Percentiles rank a stretch among this genome's conserved stretches.
These are phyloP conservation scores for Gambusia yucatana DNA, from an alignment of 2,797 vertebrate genomes.

Conservation along the genomic window DNA sequence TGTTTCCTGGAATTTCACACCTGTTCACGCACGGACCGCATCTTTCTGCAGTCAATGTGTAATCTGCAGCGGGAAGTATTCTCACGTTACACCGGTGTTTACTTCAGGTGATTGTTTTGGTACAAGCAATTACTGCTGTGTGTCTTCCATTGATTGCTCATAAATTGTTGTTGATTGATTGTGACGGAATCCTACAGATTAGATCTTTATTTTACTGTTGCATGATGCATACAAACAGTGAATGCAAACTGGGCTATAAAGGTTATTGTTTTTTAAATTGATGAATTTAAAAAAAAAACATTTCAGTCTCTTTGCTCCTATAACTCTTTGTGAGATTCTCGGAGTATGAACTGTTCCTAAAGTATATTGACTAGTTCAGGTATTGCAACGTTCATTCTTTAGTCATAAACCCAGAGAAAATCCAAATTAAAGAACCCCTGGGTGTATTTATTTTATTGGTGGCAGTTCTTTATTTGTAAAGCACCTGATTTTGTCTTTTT, in stretches of 20 bases:
- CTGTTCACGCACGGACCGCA: conserved; percentile 44
- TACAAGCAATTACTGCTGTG: not conserved
- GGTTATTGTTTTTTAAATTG: not conserved
- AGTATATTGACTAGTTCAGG: not conserved
- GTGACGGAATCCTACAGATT: not conserved
- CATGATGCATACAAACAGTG: not conserved
- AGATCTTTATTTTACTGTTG: not conserved
- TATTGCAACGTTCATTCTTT: not conserved
- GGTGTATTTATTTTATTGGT: not conserved
- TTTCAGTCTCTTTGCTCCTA: not conserved
- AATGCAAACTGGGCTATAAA: not conserved
- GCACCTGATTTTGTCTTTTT: not conserved
- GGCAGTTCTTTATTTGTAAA: not conserved
- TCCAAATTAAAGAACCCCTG: not conserved
- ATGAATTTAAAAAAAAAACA: not conserved
- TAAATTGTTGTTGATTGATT: not conserved
- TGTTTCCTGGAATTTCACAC: conserved; percentile 23
- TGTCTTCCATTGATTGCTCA: not conserved
- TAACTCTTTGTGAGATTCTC: not conserved
- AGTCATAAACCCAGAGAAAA: not conserved
- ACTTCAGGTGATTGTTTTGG: conserved; percentile 6
- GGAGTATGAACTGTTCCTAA: not conserved
- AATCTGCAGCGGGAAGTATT: conserved; percentile 30
- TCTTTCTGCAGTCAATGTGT: conserved; percentile 27
- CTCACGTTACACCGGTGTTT: not conserved